A percentile compares a stretch with the other conserved stretches of the same genome.
Conservation (phyloP, 2,797 vertebrate species). For the Scyliorhinus canicula region DNA sequence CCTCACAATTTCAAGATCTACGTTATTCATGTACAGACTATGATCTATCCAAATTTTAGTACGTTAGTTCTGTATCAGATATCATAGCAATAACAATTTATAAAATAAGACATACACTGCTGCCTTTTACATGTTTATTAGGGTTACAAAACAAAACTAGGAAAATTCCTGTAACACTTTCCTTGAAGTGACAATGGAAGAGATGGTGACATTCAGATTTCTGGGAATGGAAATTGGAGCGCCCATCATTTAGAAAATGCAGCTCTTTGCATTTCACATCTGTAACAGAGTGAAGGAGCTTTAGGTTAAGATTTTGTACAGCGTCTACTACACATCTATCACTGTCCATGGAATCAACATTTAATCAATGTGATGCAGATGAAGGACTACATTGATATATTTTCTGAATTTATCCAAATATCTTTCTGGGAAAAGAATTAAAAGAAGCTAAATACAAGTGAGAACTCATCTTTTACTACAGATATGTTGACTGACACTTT, state of each 20-base stretch:
- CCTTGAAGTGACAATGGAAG: neutral
- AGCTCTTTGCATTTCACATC: constrained; percentile 37
- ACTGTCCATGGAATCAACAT: neutral
- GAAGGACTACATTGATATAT: neutral
- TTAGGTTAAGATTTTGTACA: constrained; percentile 22
- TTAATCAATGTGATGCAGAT: neutral
- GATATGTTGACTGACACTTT: neutral
- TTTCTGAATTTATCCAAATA: neutral
- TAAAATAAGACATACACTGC: constrained; percentile 3
- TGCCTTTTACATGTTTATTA: constrained; percentile 21
- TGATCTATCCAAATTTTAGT: neutral
- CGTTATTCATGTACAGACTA: neutral
- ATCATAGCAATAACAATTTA: neutral
- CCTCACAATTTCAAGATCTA: neutral
- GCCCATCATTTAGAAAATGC: constrained; percentile 33
- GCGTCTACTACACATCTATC: neutral
- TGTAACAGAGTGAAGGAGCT: constrained; percentile 35
- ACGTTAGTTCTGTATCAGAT: neutral
- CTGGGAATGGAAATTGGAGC: constrained; percentile 28
- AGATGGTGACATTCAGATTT: neutral
- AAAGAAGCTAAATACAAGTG: neutral
- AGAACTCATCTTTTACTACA: neutral
- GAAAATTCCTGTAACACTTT: constrained; percentile 13
- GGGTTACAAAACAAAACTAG: neutral
- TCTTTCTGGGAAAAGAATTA: neutral